A percentile compares a stretch with the other conserved stretches of the same genome.
Conservation (phyloP, 92 coral and sea anemone genomes). For the Heteractis magnifica region DNA sequence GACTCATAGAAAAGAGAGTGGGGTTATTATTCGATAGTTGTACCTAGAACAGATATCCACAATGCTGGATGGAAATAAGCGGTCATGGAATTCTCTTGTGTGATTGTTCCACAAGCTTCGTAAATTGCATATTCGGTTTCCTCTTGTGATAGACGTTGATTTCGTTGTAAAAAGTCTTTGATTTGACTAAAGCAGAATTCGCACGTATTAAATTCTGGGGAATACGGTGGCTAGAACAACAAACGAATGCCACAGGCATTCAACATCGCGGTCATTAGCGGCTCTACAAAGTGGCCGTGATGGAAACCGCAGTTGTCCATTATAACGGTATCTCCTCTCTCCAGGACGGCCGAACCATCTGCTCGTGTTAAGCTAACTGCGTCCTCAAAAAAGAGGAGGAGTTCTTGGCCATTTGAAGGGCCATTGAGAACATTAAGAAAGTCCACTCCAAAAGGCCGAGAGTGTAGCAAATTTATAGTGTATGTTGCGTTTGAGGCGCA, state of each 20-base stretch:
- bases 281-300: constrained; percentile 50
- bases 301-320: constrained; percentile 76
- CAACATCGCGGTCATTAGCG: constrained; percentile 27
- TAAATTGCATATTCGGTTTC: constrained; percentile 33
- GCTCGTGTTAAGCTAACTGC: constrained; percentile 39
- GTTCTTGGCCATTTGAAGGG: constrained; percentile 42
- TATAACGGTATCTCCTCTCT: constrained; percentile 50
- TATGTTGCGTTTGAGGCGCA: background rate
- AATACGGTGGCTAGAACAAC: constrained; percentile 53
- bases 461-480: background rate
- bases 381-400: constrained; percentile 45
- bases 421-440: constrained; percentile 32
- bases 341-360: constrained; percentile 45
- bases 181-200: constrained; percentile 46
- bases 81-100: constrained; percentile 11
- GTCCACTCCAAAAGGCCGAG: constrained; percentile 25
- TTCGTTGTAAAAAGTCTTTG: constrained; percentile 38
- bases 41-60: constrained; percentile 37
- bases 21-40: background rate
- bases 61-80: constrained; percentile 23
- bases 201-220: constrained; percentile 45
- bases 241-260: constrained; percentile 26
- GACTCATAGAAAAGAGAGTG: background rate
- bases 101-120: background rate
- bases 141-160: constrained; percentile 39